Base-by-base conservation (phyloP, 2,113 vertebrate species). In the Ifrita kowaldi region DNA sequence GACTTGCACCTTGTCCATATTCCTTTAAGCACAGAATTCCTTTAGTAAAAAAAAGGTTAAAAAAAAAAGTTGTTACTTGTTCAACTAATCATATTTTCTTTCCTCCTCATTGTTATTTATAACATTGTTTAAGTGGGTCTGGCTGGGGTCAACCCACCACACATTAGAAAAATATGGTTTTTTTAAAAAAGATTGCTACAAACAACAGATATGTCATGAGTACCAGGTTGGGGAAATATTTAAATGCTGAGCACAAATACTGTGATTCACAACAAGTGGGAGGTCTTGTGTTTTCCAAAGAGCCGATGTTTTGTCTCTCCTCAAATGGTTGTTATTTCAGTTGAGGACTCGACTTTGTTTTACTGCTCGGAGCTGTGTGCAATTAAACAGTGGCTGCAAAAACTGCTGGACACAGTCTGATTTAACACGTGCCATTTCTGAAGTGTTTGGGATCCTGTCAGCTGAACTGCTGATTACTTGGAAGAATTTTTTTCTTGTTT, bases 241-340 rank as follows among this genome's bases (percentile, higher is more conserved):
- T 63, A 56, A 92, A 84, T 65, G 23, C 70, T 65, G 88, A 85
- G 67, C 59, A 95, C 70, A 85, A 65, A 90, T 73, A 33, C 4
- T 65, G 46, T 50, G 63, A 90, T 90, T 95, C 90, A 80, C 3
- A 2, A 30, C 0, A n/a, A 75, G 95, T 91, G 53, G 88, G 85
- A 94, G 39, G 79, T 50, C 50, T 19, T 32, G n/a, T 92, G 59
- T 95, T 97, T 94, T 83, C 75, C 73, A 82, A 73, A 69, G 62
- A 73, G 67, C 79, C 80, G 41, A 18, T 97, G 67, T 93, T 96
- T 94, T 90, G 63, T 90, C 53, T 91, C 23, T 35, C 35, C 33
- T 32, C 9, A 68, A 27, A 73, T n/a, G 67, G 19, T 23, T 81
- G 3, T 75, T 89, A 41, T 89, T 94, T 82, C 65, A 46, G 23